Evolutionary conservation across 2,797 vertebrate species (phyloP), one percentile per base, ranked within the genome.

Genomic region (Cossypha heuglini): DNA sequence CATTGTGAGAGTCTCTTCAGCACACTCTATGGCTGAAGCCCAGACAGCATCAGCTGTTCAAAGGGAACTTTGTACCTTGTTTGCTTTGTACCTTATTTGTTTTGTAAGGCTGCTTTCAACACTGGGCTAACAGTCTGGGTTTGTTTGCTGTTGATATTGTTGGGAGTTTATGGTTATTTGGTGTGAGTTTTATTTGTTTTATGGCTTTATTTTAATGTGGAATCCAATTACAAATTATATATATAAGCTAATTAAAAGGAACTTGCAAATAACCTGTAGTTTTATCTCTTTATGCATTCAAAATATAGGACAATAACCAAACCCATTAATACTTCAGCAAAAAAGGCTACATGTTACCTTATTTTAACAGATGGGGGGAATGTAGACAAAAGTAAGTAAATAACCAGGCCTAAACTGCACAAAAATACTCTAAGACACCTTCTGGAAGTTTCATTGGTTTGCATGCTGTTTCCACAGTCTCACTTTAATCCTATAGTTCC

Each of bases 111-210:
- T 86, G 72, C 25, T 77, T 81, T 29, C 73, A 86, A 62, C 7
- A 43, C 38, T 21, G 24, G 19, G 38, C 21, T 55, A 49, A 45
- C 40, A 59, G 16, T 43, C 22, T 3, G 5, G 18, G 0, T 3
- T 42, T 62, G 40, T 17, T 38, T 42, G 16, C 38, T 69, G 13
- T 13, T 51, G 16, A 1, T 57, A 80, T 52, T 66, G 9, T 31
- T 52, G 10, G 6, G 28, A 12, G 14, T 38, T 72, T 71, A 25
- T 49, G 7, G 14, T n/a, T 35, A 19, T 38, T 80, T 25, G n/a
- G 13, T 33, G 22, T 42, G 28, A 7, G 2, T 0, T 0, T 20
- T 5, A 63, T 45, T 45, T 45, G 13, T 62, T 55, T 54, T n/a
- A 75, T 19, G 15, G 33, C 21, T 64, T 69, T 68, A 33, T 33